Conservation (phyloP, 2,888 invertebrate species). For the Trileptium ribeirensis region DNA sequence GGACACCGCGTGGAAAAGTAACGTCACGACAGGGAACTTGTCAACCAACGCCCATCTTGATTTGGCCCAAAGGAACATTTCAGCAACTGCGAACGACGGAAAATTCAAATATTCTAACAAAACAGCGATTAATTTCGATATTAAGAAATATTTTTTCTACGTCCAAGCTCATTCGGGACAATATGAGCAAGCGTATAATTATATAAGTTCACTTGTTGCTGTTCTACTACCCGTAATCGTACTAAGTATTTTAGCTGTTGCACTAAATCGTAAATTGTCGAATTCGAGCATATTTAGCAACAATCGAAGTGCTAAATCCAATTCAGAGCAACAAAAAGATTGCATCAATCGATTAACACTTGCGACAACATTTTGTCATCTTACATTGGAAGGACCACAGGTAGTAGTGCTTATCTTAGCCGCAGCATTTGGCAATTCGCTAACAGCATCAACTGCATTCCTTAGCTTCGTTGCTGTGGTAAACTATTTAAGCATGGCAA, state of each 20-base stretch:
- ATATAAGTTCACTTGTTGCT: background rate
- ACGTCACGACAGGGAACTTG: background rate
- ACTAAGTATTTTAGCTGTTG: background rate
- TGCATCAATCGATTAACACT: conserved; percentile 10
- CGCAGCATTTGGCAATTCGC: background rate
- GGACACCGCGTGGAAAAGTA: background rate
- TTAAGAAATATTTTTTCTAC: background rate
- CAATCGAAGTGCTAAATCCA: background rate
- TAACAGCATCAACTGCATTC: background rate
- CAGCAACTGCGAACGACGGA: too few relatives aligned
- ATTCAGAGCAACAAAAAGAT: background rate
- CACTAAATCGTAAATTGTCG: background rate
- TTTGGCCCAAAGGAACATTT: background rate
- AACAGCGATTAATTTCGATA: background rate
- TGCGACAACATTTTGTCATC: conserved; percentile 7
- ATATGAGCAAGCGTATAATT: background rate
- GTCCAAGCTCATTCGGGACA: background rate
- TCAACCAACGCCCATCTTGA: background rate
- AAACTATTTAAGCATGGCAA: conserved; percentile 2
- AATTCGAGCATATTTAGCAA: background rate
- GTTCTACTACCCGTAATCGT: background rate
- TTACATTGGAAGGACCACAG: background rate
- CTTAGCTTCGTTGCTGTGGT: background rate
- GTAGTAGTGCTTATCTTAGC: background rate
- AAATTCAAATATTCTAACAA: too few relatives aligned